These are phyloP conservation scores for Spodoptera littoralis DNA, from an alignment of 2,888 invertebrate species.

Conservation along the genomic window DNA sequence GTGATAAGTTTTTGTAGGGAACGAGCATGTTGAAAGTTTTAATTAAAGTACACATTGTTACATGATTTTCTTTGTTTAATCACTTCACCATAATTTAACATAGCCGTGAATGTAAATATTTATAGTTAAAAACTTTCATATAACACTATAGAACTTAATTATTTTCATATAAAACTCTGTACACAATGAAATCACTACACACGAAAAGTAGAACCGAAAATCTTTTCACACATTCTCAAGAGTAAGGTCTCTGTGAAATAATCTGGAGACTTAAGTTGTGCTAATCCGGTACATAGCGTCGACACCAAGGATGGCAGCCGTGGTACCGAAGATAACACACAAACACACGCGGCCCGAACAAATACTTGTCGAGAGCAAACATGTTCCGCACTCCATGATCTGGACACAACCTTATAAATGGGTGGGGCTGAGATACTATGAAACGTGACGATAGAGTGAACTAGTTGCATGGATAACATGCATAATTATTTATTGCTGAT, in stretches of 20 bases:
- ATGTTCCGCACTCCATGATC: constrained; percentile 44
- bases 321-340: constrained; percentile 51
- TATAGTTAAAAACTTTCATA: no score
- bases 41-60: no score
- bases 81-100: no score
- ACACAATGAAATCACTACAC: constrained; percentile 1
- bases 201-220: background rate
- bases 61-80: no score
- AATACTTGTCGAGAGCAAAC: constrained; percentile 53
- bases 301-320: constrained; percentile 40
- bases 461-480: no score
- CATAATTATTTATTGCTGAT: no score
- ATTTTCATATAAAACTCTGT: no score
- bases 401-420: constrained; percentile 40
- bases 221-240: background rate
- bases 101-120: no score
- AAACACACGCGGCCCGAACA: constrained; percentile 47
- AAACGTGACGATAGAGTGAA: background rate
- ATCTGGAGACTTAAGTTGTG: constrained; percentile 42
- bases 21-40: no score
- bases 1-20: no score
- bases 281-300: constrained; percentile 41
- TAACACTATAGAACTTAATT: no score
- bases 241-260: constrained; percentile 22
- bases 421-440: background rate